Percentiles rank a stretch among this genome's conserved stretches.
Conservation (phyloP, 2,113 vertebrate species). For the Archilochus colubris region DNA sequence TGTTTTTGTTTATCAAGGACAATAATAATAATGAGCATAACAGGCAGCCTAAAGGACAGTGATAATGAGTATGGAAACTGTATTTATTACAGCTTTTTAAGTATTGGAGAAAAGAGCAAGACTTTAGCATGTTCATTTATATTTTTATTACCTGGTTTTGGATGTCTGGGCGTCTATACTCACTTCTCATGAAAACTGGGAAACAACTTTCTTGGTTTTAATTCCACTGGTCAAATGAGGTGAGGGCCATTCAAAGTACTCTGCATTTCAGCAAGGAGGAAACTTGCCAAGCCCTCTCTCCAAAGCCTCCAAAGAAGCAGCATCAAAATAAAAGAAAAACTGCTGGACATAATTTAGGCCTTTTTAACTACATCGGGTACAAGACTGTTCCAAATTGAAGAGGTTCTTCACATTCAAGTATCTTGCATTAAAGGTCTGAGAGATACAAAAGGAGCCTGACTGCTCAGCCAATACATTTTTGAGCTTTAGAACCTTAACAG, state of each 20-base stretch:
- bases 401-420: not conserved
- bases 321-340: not conserved
- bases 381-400: not conserved
- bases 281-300: not conserved
- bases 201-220: not conserved
- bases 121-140: not conserved
- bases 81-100: not conserved
- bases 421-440: not conserved
- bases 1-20: not conserved
- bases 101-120: not conserved
- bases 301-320: not conserved
- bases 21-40: not conserved
- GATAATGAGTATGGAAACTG: not conserved
- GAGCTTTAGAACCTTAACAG: not conserved
- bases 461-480: not conserved
- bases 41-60: not conserved
- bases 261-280: not conserved
- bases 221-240: not conserved
- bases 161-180: not conserved
- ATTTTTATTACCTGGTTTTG: not conserved
- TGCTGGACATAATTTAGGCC: not conserved
- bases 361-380: not conserved
- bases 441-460: not conserved
- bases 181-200: not conserved
- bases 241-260: accelerated